These are phyloP conservation scores for Aythya baeri DNA, from an alignment of 2,113 vertebrate genomes.

Conservation along the genomic window DNA sequence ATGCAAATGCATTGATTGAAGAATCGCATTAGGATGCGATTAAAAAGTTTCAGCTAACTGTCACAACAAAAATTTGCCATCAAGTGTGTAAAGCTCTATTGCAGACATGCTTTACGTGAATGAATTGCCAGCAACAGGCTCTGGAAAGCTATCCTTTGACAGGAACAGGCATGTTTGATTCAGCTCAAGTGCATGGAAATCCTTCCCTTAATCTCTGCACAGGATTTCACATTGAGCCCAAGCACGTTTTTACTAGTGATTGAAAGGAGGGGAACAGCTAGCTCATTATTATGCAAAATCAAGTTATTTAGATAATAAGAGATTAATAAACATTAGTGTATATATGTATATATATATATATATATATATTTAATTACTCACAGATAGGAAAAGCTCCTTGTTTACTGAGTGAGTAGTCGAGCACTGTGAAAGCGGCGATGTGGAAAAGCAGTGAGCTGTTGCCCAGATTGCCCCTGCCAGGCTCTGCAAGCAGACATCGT, in stretches of 20 bases:
- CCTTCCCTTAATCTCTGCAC: not conserved
- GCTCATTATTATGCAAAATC: not conserved
- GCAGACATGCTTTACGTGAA: not conserved
- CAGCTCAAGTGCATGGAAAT: not conserved
- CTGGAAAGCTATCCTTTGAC: not conserved
- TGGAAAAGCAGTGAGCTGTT: slow-evolving; percentile 67
- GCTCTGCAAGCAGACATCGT: slow-evolving; percentile 69
- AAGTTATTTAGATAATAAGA: not conserved
- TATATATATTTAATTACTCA: slow-evolving; percentile 39
- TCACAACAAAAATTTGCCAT: not conserved
- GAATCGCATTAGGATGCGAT: not conserved
- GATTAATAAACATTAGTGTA: not conserved
- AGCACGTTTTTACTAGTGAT: not conserved
- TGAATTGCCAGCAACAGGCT: not conserved
- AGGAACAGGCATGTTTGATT: not conserved
- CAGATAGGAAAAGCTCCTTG: slow-evolving; percentile 68
- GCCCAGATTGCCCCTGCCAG: slow-evolving; percentile 73
- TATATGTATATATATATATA: too few relatives aligned
- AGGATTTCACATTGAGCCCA: not conserved
- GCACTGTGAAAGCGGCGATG: slow-evolving; percentile 16
- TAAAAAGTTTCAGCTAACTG: not conserved
- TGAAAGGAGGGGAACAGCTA: not conserved
- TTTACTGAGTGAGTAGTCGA: slow-evolving; percentile 64
- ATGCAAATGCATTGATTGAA: not conserved
- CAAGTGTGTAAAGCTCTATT: not conserved